Base-by-base conservation (phyloP, 2,888 invertebrate genomes). In the Lasiommata megera region DNA sequence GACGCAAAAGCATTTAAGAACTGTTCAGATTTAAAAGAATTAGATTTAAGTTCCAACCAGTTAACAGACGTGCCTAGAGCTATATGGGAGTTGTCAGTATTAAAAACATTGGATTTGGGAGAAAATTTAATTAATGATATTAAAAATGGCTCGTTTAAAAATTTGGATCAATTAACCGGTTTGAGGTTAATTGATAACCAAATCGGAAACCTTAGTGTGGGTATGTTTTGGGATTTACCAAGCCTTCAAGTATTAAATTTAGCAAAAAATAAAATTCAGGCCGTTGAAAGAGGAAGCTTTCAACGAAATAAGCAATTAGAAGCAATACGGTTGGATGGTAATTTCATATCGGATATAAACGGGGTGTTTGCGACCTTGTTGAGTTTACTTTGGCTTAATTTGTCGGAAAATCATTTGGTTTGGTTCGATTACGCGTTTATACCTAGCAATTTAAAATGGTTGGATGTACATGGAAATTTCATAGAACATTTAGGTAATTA, bases 361-460 rank as follows among this genome's bases (percentile, higher is more conserved):
- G 97, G 97, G 17, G 95, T 97, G 60, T 96, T 97, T 80, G 94
- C 96, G 11, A 94, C 96, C 29, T 89, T 98, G 58, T 92, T 95
- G 28, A 95, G 95, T 67, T 91, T 98, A 56, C 86, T 96, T 70
- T 95, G 97, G 95, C 88, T 98, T 52, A 97, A 97, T 88, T 92
- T 97, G 44, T 97, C 97, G 7, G 96, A 96, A 82, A 97, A 97
- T 87, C 96, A 96, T 83, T 92, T 98, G 72, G 95, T 96, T 46
- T 96, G 96, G 96, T 97, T 98, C 83, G 97, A 97, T 82, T 97
- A 96, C 73, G 97, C 97, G 18, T 96, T 97, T 75, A 94, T 97
- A 68, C 97, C 97, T 0, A 94, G 94, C 63, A 96, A 96, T 79
- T 92, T 98, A 37, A 96, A 96, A 82, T 97, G 96, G 96, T 88